Evolutionary conservation across 2,113 vertebrate species (phyloP).

Genomic region (Arenaria interpres): DNA sequence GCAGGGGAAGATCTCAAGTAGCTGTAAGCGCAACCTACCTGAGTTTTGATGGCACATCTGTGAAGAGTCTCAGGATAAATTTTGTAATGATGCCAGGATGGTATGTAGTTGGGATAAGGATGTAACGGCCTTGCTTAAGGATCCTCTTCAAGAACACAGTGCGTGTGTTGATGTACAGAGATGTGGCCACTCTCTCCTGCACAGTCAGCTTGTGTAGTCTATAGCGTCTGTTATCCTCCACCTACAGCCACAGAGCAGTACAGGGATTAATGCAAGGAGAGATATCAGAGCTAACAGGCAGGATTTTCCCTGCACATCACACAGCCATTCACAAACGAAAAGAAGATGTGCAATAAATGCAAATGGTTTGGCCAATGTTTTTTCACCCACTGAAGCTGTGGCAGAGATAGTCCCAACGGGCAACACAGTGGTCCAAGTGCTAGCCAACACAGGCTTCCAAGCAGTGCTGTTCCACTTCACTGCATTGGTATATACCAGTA

Average conservation of each 20-base stretch:
- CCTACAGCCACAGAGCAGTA: slow-evolving; percentile 69
- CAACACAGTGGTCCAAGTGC: not conserved
- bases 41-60: slow-evolving; percentile 83
- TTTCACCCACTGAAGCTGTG: not conserved
- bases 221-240: slow-evolving; percentile 90
- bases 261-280: not conserved
- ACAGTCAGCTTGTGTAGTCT: slow-evolving; percentile 87
- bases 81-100: slow-evolving; percentile 70
- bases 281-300: not conserved
- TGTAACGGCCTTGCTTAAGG: slow-evolving; percentile 84
- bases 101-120: slow-evolving; percentile 89
- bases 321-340: not conserved
- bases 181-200: slow-evolving; percentile 78
- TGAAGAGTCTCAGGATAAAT: slow-evolving; percentile 88
- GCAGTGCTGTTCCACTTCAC: not conserved
- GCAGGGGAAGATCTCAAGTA: not conserved
- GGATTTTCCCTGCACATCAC: not conserved
- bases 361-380: not conserved
- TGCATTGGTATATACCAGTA: fast-evolving
- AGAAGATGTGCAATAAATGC: fast-evolving
- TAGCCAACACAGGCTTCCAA: not conserved
- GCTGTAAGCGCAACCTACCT: slow-evolving; percentile 70
- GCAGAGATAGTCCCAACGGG: not conserved
- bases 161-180: slow-evolving; percentile 86
- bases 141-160: slow-evolving; percentile 82